Evolutionary conservation across 2,888 invertebrate species (phyloP).

Genomic region (Agrotis segetum): DNA sequence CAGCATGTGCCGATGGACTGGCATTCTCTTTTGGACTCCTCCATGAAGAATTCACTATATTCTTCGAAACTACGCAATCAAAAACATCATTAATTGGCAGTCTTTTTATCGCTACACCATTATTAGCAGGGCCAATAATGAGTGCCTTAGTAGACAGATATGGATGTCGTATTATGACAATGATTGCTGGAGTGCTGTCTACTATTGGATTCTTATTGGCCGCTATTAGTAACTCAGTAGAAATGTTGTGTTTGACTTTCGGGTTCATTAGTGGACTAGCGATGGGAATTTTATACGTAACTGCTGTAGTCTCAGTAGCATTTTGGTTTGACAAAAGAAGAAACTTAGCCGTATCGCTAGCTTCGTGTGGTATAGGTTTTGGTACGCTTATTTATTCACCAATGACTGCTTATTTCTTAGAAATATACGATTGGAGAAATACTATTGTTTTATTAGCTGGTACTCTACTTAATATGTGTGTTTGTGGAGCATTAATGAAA

Average conservation of each 20-base stretch:
- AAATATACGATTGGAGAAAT: conserved; percentile 95
- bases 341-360: conserved; percentile 96
- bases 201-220: conserved; percentile 94
- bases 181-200: conserved; percentile 93
- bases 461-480: conserved; percentile 96
- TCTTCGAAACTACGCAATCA: conserved; percentile 95
- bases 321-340: conserved; percentile 97
- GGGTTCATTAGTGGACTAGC: conserved; percentile 96
- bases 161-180: conserved; percentile 94
- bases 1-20: conserved; percentile 97
- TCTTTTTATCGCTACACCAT: conserved; percentile 96
- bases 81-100: conserved; percentile 97
- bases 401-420: conserved; percentile 94
- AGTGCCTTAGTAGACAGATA: conserved; percentile 96
- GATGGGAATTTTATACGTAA: conserved; percentile 96
- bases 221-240: conserved; percentile 93
- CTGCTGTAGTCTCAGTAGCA: conserved; percentile 97
- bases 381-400: conserved; percentile 97
- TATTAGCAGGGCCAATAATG: conserved; percentile 96
- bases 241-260: conserved; percentile 95
- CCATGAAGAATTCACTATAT: conserved; percentile 94
- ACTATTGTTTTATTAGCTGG: conserved; percentile 95
- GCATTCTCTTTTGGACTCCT: conserved; percentile 98
- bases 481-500: conserved; percentile 96
- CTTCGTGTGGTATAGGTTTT: conserved; percentile 96